These are phyloP conservation scores for Zaprionus ghesquierei DNA, from an alignment of 1,140 invertebrate species.

Conservation along the genomic window DNA sequence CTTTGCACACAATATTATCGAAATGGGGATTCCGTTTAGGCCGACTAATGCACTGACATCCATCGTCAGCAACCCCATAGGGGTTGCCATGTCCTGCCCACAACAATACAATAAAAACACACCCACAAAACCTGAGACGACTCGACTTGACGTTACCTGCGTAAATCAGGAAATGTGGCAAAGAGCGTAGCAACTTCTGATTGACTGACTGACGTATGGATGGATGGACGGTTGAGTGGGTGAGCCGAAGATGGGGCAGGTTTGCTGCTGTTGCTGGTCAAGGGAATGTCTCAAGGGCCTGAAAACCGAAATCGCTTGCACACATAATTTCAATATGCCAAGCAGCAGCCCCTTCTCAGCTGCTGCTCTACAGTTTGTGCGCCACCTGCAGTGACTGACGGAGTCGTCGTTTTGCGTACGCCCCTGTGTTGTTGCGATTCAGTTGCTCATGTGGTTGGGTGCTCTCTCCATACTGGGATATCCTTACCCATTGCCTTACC, in stretches of 20 bases:
- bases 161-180: constrained; percentile 71
- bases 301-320: constrained; percentile 43
- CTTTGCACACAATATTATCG: constrained; percentile 40
- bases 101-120: constrained; percentile 64
- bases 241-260: neutral
- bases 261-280: constrained; percentile 50
- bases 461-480: constrained; percentile 13
- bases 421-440: constrained; percentile 23
- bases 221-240: constrained; percentile 8
- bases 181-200: constrained; percentile 46
- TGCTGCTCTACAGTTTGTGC: neutral
- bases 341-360: neutral
- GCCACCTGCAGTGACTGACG: constrained; percentile 48
- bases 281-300: constrained; percentile 44
- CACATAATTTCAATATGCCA: constrained; percentile 47
- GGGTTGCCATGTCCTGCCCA: constrained; percentile 45
- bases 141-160: constrained; percentile 56
- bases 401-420: constrained; percentile 47
- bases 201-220: constrained; percentile 63
- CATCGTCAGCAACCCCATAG: constrained; percentile 33
- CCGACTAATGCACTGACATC: constrained; percentile 41
- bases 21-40: constrained; percentile 39
- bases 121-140: constrained; percentile 44
- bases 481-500: no score
- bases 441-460: constrained; percentile 40